These are phyloP conservation scores for Rhizoglyphus robini DNA, from an alignment of 1,140 invertebrate species.

Conservation along the genomic window DNA sequence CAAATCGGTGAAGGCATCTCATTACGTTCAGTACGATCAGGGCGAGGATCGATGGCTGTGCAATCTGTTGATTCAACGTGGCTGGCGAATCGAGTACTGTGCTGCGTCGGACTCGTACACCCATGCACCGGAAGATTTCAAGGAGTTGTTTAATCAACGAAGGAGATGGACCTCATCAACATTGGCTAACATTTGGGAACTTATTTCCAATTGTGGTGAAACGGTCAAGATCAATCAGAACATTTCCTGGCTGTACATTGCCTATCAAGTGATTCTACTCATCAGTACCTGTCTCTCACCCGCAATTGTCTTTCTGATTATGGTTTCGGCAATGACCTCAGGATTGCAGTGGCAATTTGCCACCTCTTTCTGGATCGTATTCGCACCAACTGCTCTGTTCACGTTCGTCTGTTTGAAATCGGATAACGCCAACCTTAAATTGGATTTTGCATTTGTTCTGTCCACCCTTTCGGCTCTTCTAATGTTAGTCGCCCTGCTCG, in stretches of 20 bases:
- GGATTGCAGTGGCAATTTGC: conserved; percentile 41
- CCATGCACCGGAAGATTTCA: conserved; percentile 45
- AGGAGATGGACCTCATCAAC: conserved; percentile 51
- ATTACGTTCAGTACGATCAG: conserved; percentile 51
- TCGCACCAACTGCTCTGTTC: conserved; percentile 38
- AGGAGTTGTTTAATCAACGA: conserved; percentile 48
- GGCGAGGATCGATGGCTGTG: conserved; percentile 52
- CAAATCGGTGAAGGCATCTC: conserved; percentile 39
- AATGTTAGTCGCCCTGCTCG: conserved; percentile 84
- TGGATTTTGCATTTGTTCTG: conserved; percentile 54
- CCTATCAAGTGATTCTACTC: conserved; percentile 40
- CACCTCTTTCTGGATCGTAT: conserved; percentile 36
- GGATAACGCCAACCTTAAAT: conserved; percentile 35
- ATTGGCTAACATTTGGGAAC: conserved; percentile 50
- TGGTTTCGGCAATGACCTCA: conserved; percentile 44
- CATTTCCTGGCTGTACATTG: conserved; percentile 45
- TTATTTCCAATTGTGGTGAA: conserved; percentile 39
- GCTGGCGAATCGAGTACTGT: conserved; percentile 50
- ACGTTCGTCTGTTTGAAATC: conserved; percentile 37
- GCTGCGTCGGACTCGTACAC: conserved; percentile 50
- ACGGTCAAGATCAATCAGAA: conserved; percentile 43
- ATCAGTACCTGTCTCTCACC: conserved; percentile 45
- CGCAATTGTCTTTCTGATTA: conserved; percentile 48
- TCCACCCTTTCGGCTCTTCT: conserved; percentile 66
- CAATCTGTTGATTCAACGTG: conserved; percentile 47